Evolutionary conservation across 2,797 vertebrate genomes (phyloP).

Genomic region (Australoheros facetus): DNA sequence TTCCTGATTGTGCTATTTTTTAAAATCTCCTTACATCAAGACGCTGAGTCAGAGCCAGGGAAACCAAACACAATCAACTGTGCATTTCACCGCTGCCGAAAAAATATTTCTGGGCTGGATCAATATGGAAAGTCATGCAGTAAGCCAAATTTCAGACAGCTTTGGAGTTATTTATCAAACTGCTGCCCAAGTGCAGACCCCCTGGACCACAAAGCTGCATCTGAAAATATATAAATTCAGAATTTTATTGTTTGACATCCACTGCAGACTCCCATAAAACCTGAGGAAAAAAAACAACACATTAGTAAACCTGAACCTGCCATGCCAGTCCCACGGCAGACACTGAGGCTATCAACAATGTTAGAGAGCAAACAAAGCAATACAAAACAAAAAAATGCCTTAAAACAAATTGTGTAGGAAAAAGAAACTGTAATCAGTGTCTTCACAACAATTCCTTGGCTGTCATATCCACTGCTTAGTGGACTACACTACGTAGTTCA

Average conservation of each 20-base stretch:
- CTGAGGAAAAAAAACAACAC: neutral
- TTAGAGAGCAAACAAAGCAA: neutral
- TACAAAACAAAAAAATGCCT: neutral
- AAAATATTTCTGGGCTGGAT: constrained; percentile 52
- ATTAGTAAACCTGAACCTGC: constrained; percentile 8
- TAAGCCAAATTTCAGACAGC: constrained; percentile 28
- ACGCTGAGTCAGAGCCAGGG: constrained; percentile 45
- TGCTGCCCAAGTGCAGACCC: constrained; percentile 7
- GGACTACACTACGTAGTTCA: neutral
- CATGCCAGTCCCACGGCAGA: neutral
- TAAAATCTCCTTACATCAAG: constrained; percentile 24
- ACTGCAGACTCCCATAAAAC: constrained; percentile 36
- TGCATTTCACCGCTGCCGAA: constrained; percentile 37
- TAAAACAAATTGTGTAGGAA: neutral
- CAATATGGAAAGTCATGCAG: constrained; percentile 58
- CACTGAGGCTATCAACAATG: neutral
- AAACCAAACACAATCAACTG: constrained; percentile 36
- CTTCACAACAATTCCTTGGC: neutral
- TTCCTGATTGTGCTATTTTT: constrained; percentile 36
- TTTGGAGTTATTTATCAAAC: constrained; percentile 55
- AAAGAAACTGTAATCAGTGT: neutral
- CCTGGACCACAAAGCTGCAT: constrained; percentile 34
- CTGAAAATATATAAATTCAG: constrained; percentile 52
- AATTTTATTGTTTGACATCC: constrained; percentile 46
- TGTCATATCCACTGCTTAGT: neutral